Base-by-base conservation (phyloP, 2,113 vertebrate species). In the Thomomys bottae region DNA sequence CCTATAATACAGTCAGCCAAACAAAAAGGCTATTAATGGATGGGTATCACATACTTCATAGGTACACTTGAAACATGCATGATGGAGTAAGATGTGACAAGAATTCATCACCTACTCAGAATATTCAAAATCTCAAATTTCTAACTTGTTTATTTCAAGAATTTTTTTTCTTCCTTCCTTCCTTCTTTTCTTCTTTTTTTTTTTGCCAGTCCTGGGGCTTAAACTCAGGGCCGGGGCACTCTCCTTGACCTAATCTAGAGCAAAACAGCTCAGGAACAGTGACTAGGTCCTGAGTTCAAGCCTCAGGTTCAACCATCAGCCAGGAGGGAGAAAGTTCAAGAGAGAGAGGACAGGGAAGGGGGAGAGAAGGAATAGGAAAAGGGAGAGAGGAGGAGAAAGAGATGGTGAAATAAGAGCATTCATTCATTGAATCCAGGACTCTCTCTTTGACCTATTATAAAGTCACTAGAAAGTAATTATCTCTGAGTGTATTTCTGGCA, bases 381-480 rank as follows among this genome's bases (percentile, higher is more conserved):
- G 45, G 45, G 49, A 54, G 11, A 15, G 49, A 15, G 18, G 49
- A 15, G 49, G 49, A 54, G 17, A 54, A 15, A 54, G 49, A 54
- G 49, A 54, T 15, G 14, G 49, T 88, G 15, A 88, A 84, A 89
- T 76, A 72, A 91, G 86, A 87, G 10, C 54, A 84, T 66, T 89
- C 71, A 57, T 88, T n/a, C 23, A 72, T 17, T 54, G 49, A 54
- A 54, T 54, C 49, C 49, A 28, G 59, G 15, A 92, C 45, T 87
- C 67, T 68, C 11, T 88, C 59, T 82, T 88, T 21, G n/a, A n/a
- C 45, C 63, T 30, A 80, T 32, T 75, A 4, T 84, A 90, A 78
- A 9, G 77, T 20, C 38, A 86, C 28, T 49, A 90, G 57, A 88
- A 88, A 90, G 78, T 75, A 93, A 86, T 82, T 63, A 8, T 90